Conservation (phyloP, 2,888 invertebrate genomes). For the Drosophila suboccidentalis region DNA sequence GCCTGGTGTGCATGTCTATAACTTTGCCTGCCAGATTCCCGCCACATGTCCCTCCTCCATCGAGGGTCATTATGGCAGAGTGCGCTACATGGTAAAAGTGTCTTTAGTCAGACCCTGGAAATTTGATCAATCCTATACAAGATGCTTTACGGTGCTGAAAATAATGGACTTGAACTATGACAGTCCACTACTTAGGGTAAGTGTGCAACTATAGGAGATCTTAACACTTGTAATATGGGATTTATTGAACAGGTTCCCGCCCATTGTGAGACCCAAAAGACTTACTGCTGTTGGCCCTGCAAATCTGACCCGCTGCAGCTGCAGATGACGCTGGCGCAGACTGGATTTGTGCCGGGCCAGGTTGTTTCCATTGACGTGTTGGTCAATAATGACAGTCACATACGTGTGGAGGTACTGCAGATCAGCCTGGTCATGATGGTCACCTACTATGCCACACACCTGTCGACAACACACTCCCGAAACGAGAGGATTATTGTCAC, state of each 20-base stretch:
- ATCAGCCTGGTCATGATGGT: constrained; percentile 76
- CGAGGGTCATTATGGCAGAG: constrained; percentile 86
- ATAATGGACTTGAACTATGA: constrained; percentile 89
- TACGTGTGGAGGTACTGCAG: constrained; percentile 83
- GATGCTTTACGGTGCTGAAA: constrained; percentile 92
- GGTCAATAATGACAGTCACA: constrained; percentile 88
- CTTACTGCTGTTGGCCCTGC: constrained; percentile 82
- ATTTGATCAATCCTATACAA: constrained; percentile 89
- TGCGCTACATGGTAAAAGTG: constrained; percentile 88
- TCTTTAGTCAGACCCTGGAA: constrained; percentile 94
- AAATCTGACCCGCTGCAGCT: constrained; percentile 73
- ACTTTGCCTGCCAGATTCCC: constrained; percentile 86
- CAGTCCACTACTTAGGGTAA: constrained; percentile 64
- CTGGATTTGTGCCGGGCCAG: constrained; percentile 83
- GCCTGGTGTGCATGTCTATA: constrained; percentile 86
- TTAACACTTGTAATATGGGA: too few relatives aligned
- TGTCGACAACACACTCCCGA: constrained; percentile 34
- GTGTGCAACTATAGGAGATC: not conserved
- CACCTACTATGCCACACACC: constrained; percentile 57
- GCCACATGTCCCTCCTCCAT: constrained; percentile 86
- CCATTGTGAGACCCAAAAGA: constrained; percentile 64
- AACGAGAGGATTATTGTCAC: constrained; percentile 67
- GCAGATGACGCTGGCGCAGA: constrained; percentile 72
- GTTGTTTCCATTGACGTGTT: constrained; percentile 83
- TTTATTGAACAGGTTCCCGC: constrained; percentile 65